Evolutionary conservation across 2,797 vertebrate genomes (phyloP), one percentile per base, ranked within the genome.

Genomic region (Danio choprae): DNA sequence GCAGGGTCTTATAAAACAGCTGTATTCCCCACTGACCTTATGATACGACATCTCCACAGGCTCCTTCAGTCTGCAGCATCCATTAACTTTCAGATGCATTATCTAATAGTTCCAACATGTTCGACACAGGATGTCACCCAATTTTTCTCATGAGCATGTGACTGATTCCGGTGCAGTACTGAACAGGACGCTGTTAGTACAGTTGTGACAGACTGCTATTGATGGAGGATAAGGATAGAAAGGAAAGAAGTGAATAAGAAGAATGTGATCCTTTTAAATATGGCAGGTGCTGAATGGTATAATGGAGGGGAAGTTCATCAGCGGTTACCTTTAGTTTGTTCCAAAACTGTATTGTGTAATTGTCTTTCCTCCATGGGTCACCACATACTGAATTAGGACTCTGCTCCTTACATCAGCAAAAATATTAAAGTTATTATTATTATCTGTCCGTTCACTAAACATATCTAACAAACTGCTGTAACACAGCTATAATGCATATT

Each of bases 71-170:
- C 67, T 70, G 48, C 67, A 40, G 18, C 16, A 59, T 73, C 70
- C 20, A 44, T 74, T 74, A 62, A 74, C 22, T n/a, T 38, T 38
- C 46, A 38, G 15, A 69, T n/a, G 13, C 22, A 18, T 74, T 6
- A 74, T 48, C 15, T n/a, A 60, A 60, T 36, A 46, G 71, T 46
- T 72, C 69, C 56, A 74, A 60, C 56, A 60, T 74, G 43, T 60
- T 59, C 36, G 55, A 48, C 22, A 72, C 51, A 72, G 12, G 12
- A 72, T 56, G 38, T 72, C 51, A 0, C 51, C 12, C 51, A 72
- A 43, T 51, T 43, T 55, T 41, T 72, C 38, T 72, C 7, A 38
- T 43, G 51, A 43, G 55, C 38, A 71, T 15, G n/a, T 71, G 38
- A 56, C 38, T 55, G 68, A 13, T 40, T 38, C 16, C 48, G 20